These are phyloP conservation scores for Eutolmus rufibarbis DNA, from an alignment of 2,888 invertebrate genomes.

Conservation along the genomic window DNA sequence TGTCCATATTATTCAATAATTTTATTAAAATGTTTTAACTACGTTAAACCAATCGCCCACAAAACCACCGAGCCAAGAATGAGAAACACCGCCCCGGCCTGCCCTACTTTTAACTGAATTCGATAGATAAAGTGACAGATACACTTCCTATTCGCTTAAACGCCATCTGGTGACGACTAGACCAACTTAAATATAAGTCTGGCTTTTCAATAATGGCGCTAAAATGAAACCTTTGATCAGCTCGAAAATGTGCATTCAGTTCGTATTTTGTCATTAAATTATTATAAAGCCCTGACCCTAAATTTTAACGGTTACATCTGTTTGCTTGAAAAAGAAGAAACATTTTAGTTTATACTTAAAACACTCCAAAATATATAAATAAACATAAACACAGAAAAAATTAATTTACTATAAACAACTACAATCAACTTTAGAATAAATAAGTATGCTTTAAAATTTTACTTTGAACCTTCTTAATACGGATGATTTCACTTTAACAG, in stretches of 20 bases:
- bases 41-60: neutral
- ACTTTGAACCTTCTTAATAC: too few species aligned
- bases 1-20: conserved; percentile 50
- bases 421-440: too few species aligned
- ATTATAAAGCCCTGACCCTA: too few species aligned
- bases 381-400: too few species aligned
- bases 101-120: neutral
- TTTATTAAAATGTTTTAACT: neutral
- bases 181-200: neutral
- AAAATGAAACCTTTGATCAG: neutral
- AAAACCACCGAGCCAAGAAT: neutral
- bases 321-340: too few species aligned
- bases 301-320: too few species aligned
- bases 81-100: neutral
- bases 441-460: too few species aligned
- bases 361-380: too few species aligned
- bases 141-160: neutral
- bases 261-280: neutral
- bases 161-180: neutral
- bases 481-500: too few species aligned
- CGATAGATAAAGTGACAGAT: neutral
- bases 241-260: too few species aligned
- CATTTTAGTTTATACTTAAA: too few species aligned
- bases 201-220: neutral
- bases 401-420: too few species aligned